phyloP scores from a whole-genome alignment of 2,888 invertebrate species.

The Chironomus riparius region DNA sequence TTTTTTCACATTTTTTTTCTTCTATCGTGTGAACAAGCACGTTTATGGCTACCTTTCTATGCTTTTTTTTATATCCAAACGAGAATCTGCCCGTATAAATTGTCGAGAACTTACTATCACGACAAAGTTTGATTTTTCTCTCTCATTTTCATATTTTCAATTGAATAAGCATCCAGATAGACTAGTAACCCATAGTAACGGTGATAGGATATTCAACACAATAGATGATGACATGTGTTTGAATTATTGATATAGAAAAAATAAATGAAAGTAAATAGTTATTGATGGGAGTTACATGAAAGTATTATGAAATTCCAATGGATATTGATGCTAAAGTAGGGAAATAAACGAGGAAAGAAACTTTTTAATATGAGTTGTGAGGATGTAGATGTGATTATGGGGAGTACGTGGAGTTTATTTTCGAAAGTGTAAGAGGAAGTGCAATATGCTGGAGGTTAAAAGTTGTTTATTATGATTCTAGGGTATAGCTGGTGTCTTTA shows the following conservation, averaged over 20 bases:
- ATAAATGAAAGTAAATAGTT: not conserved
- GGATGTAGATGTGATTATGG: not conserved
- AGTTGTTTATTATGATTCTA: no score
- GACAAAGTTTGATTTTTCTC: not conserved
- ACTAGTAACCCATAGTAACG: no score
- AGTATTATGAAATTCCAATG: not conserved
- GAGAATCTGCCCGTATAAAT: not conserved
- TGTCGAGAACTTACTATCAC: not conserved
- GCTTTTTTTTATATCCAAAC: no score
- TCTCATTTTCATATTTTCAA: not conserved
- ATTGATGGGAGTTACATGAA: constrained; percentile 14
- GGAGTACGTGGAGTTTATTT: not conserved
- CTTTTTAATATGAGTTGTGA: not conserved
- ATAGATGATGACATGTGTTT: not conserved
- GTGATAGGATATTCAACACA: not conserved
- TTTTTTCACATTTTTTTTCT: no score
- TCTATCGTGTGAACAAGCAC: not conserved
- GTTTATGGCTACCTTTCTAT: not conserved
- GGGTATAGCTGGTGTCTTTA: no score
- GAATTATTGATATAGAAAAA: not conserved
- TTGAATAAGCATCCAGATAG: not conserved
- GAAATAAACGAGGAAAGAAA: not conserved
- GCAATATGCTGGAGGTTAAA: not conserved
- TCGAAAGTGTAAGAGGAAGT: not conserved
- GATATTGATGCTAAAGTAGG: not conserved